Percentiles rank a stretch among this genome's conserved stretches.
Conservation (phyloP, 2,113 vertebrate species). For the Bubo bubo region DNA sequence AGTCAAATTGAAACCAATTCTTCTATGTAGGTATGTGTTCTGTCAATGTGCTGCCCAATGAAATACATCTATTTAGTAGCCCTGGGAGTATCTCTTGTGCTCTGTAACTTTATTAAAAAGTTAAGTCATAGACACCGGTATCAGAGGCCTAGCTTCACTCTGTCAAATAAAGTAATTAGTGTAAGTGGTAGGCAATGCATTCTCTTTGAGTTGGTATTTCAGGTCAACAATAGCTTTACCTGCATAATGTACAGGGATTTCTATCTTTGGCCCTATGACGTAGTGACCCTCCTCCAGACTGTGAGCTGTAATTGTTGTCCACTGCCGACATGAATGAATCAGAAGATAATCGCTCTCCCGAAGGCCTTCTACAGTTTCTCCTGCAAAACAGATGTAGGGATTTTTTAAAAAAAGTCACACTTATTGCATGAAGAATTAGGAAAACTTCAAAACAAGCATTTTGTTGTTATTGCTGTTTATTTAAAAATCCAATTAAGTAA, state of each 20-base stretch:
- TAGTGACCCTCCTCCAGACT: constrained; percentile 98
- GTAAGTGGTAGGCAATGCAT: neutral
- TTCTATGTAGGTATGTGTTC: rapidly evolving
- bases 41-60: neutral
- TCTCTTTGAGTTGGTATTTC: neutral
- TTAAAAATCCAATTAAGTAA: neutral
- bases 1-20: neutral
- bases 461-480: neutral
- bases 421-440: neutral
- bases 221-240: constrained; percentile 76
- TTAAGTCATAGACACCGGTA: neutral
- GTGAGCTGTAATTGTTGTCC: constrained; percentile 98
- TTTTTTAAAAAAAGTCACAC: neutral
- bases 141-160: neutral
- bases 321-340: constrained; percentile 96
- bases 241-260: constrained; percentile 98
- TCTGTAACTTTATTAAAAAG: neutral
- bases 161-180: neutral
- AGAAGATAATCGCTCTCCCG: constrained; percentile 95
- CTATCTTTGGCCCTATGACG: constrained; percentile 98
- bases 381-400: constrained; percentile 71
- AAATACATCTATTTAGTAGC: neutral
- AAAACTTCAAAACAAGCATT: neutral
- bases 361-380: constrained; percentile 91
- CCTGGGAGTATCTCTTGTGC: neutral